Base-by-base conservation (phyloP, 2,113 vertebrate genomes). In the Phoenicopterus ruber region DNA sequence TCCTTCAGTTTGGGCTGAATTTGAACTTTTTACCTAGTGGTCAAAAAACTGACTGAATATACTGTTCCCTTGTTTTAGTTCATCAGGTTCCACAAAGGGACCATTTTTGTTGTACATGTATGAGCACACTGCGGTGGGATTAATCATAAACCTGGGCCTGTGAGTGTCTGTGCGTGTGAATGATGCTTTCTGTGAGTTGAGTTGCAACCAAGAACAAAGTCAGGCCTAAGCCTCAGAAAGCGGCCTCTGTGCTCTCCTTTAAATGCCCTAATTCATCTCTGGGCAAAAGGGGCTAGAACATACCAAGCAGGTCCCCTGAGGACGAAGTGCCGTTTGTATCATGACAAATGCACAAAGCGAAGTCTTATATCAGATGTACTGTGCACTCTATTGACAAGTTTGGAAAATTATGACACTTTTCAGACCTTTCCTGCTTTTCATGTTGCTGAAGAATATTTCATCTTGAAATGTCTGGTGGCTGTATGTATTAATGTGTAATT, bases 151-250 rank as follows among this genome's bases (percentile, higher is more conserved):
- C 91, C 79, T 82, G 74, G 84, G 58, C 80, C 91, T 73, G 47
- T 29, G 93, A 93, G 92, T 96, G 95, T 97, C 96, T 95, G 70
- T 73, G 90, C 11, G 9, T 82, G 97, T 98, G 98, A 98, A 98
- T 98, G 97, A 97, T 97, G 97, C 94, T 97, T 96, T 98, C 97
- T 98, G 97, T 98, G 96, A 97, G 90, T 10, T 94, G 93, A 98
- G 92, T 91, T 97, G 92, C 10, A 34, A 95, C 95, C 86, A 96
- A 94, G 94, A 97, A 97, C 94, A 98, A 98, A 98, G 95, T 98
- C 38, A 95, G 94, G 84, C 74, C 96, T 93, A 67, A 96, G 54
- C 38, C 78, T 97, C 90, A 98, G 96, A 98, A 98, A 97, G 94
- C 67, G n/a, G 92, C 76, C 96, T 98, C 98, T 98, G 98, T 98